Evolutionary conservation across 1,140 invertebrate species (phyloP).

Genomic region (Pomacea maculata): DNA sequence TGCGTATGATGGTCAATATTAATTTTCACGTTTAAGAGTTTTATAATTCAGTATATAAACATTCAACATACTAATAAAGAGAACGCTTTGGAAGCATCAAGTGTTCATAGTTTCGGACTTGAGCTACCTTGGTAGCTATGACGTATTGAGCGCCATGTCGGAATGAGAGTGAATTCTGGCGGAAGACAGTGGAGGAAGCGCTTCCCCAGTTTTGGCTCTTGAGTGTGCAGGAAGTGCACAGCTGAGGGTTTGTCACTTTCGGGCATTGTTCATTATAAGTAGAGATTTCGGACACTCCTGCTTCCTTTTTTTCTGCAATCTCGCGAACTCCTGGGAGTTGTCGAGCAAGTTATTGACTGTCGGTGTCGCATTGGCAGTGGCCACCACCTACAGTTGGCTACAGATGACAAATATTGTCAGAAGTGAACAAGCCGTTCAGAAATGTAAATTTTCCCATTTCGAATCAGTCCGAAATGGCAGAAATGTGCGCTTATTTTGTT

Average conservation of each 20-base stretch:
- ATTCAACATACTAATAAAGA: too few relatives aligned
- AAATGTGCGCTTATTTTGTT: too few relatives aligned
- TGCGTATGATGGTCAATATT: too few relatives aligned
- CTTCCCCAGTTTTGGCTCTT: background rate
- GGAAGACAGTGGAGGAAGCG: constrained; percentile 23
- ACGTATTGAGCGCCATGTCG: constrained; percentile 25
- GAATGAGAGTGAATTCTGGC: constrained; percentile 19
- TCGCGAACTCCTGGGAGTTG: constrained; percentile 1
- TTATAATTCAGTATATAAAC: too few relatives aligned
- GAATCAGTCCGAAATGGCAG: too few relatives aligned
- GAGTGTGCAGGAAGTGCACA: constrained; percentile 16
- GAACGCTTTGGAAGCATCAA: too few relatives aligned
- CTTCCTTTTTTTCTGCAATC: too few relatives aligned
- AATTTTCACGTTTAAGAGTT: too few relatives aligned
- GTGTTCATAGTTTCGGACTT: background rate
- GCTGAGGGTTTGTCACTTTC: background rate
- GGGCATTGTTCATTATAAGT: background rate
- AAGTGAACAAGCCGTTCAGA: constrained; percentile 5
- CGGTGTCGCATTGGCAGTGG: background rate
- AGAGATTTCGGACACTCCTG: constrained; percentile 11
- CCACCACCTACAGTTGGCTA: background rate
- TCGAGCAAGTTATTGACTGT: constrained; percentile 18
- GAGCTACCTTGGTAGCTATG: constrained; percentile 7
- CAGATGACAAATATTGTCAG: constrained; percentile 26
- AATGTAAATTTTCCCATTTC: background rate